Conservation (phyloP, 2,797 vertebrate genomes). For the Oophaga sylvatica region DNA sequence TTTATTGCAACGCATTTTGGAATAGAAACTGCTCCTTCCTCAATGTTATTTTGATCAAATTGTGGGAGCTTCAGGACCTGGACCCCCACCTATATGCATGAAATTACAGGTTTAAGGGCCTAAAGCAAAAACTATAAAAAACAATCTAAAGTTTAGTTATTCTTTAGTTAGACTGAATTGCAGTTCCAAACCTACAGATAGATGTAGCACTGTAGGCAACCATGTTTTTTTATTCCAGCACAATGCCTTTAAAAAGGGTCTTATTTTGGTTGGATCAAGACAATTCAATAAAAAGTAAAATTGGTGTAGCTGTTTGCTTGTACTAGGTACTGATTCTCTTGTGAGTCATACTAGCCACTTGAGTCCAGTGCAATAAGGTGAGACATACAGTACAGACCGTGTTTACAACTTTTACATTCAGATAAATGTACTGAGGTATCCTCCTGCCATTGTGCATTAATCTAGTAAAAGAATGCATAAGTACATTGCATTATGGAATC, state of each 20-base stretch:
- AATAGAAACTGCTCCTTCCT: too few species aligned
- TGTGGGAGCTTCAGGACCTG: too few species aligned
- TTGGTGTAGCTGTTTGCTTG: background rate
- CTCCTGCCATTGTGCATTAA: background rate
- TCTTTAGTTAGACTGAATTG: background rate
- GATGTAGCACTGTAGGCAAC: background rate
- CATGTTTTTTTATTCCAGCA: background rate
- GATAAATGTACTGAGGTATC: background rate
- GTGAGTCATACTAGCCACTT: background rate
- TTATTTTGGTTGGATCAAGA: background rate
- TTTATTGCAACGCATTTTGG: too few species aligned
- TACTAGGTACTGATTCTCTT: background rate
- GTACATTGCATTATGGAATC: background rate
- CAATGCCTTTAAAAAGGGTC: background rate
- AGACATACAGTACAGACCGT: too few species aligned
- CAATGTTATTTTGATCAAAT: too few species aligned
- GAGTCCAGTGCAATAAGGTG: background rate
- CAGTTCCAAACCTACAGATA: background rate
- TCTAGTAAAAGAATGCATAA: background rate
- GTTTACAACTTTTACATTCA: too few species aligned
- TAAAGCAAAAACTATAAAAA: too few species aligned
- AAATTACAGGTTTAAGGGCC: too few species aligned
- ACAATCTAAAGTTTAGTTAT: too few species aligned
- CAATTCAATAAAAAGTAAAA: background rate
- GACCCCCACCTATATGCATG: too few species aligned